Conservation (phyloP, 2,113 vertebrate genomes). For the Ivindomyrus marchei region DNA sequence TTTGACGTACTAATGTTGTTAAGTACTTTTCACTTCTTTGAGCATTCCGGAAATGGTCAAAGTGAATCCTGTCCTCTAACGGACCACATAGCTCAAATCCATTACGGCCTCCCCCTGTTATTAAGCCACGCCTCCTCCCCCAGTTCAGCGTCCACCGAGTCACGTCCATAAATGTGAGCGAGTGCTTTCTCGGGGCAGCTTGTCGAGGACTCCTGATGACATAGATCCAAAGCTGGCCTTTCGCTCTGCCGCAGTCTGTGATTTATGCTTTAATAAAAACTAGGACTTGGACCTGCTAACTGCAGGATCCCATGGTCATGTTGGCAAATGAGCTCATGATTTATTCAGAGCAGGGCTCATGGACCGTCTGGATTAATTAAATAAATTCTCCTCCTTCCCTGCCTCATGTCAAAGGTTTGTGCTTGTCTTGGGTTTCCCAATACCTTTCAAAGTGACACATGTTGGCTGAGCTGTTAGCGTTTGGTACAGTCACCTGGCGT, state of each 20-base stretch:
- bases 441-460: not conserved
- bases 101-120: slow-evolving; percentile 45
- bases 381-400: slow-evolving; percentile 2
- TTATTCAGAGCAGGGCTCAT: slow-evolving; percentile 11
- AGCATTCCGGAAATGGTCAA: slow-evolving; percentile 40
- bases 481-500: not conserved
- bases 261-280: slow-evolving; percentile 28
- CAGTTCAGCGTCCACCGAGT: slow-evolving; percentile 43
- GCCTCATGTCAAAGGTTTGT: not conserved
- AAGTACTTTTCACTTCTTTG: slow-evolving; percentile 44
- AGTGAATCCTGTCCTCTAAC: slow-evolving; percentile 46
- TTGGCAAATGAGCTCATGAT: slow-evolving; percentile 20
- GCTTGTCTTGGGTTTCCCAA: not conserved
- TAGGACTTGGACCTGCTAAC: not conserved
- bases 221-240: slow-evolving; percentile 31
- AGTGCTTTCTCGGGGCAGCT: slow-evolving; percentile 11
- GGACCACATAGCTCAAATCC: slow-evolving; percentile 38
- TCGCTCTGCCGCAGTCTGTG: not conserved
- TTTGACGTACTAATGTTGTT: slow-evolving; percentile 40
- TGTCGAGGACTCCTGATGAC: slow-evolving; percentile 1
- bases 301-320: slow-evolving; percentile 5
- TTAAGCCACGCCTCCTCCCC: slow-evolving; percentile 44
- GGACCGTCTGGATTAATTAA: slow-evolving; percentile 13
- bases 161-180: slow-evolving; percentile 20
- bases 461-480: not conserved